phyloP scores from a whole-genome alignment of 2,113 vertebrate species.

The Brachyhypopomus gauderio region DNA sequence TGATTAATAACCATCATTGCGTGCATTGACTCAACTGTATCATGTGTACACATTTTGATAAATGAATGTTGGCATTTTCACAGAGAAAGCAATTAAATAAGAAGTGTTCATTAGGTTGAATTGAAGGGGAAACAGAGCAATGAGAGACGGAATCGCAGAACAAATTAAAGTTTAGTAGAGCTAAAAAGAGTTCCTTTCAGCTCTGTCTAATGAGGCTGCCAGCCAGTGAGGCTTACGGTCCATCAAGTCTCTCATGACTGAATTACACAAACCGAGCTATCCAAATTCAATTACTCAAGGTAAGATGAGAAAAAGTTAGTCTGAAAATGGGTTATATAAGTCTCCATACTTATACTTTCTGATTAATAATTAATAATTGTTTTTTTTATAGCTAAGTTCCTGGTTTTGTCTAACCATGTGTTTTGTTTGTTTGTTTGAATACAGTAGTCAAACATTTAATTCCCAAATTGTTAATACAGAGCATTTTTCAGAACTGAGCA shows the following conservation, averaged over 20 bases:
- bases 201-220: constrained; percentile 59
- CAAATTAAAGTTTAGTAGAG: constrained; percentile 60
- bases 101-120: constrained; percentile 56
- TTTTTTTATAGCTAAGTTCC: not conserved
- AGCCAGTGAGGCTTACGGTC: constrained; percentile 53
- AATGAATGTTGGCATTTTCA: constrained; percentile 48
- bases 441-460: not conserved
- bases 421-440: not conserved
- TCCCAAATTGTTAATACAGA: not conserved
- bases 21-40: constrained; percentile 59
- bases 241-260: constrained; percentile 54
- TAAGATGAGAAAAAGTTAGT: constrained; percentile 49
- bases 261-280: constrained; percentile 58
- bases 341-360: constrained; percentile 36
- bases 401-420: not conserved
- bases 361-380: not conserved
- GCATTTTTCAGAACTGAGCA: not conserved
- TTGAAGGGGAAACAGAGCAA: constrained; percentile 50
- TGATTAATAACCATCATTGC: constrained; percentile 67
- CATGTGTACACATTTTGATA: constrained; percentile 33
- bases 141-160: constrained; percentile 63
- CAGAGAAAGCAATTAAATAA: constrained; percentile 62
- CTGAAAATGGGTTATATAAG: constrained; percentile 45
- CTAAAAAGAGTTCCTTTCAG: constrained; percentile 56
- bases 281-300: constrained; percentile 59